Percentiles rank a stretch among this genome's conserved stretches.
phyloP scores from a whole-genome alignment of 2,888 invertebrate species.

The Eristalinus sepulchralis region DNA sequence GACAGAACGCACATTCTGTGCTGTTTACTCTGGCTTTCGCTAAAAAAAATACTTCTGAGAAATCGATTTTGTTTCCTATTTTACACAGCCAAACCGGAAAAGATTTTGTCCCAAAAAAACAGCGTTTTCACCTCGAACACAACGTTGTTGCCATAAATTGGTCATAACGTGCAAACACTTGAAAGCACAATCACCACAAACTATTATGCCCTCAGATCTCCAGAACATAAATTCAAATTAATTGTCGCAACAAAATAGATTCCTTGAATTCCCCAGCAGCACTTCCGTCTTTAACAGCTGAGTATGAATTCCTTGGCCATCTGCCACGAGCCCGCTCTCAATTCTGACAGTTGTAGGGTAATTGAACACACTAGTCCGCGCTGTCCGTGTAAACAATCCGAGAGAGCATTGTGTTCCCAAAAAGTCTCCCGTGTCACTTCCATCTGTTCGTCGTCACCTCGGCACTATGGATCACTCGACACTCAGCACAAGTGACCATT shows the following conservation, averaged over 20 bases:
- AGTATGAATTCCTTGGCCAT: constrained; percentile 2
- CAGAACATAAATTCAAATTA: background rate
- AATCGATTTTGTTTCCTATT: too few relatives aligned
- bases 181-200: background rate
- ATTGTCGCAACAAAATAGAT: background rate
- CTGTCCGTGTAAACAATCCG: background rate
- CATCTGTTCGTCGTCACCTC: background rate
- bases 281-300: background rate
- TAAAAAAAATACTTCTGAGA: too few relatives aligned
- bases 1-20: too few relatives aligned
- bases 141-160: background rate
- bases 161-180: background rate
- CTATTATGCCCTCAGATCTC: background rate
- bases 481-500: constrained; percentile 3
- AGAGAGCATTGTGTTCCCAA: background rate
- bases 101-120: background rate
- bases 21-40: too few relatives aligned
- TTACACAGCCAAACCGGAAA: background rate
- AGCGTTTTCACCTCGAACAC: background rate
- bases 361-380: background rate
- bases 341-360: constrained; percentile 24
- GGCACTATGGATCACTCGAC: background rate
- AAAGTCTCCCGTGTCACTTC: background rate
- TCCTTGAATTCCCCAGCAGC: background rate
- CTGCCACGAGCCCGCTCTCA: background rate